Evolutionary conservation across 2,888 invertebrate species (phyloP), one percentile per base, ranked within the genome.

Genomic region (Coremacera marginata): DNA sequence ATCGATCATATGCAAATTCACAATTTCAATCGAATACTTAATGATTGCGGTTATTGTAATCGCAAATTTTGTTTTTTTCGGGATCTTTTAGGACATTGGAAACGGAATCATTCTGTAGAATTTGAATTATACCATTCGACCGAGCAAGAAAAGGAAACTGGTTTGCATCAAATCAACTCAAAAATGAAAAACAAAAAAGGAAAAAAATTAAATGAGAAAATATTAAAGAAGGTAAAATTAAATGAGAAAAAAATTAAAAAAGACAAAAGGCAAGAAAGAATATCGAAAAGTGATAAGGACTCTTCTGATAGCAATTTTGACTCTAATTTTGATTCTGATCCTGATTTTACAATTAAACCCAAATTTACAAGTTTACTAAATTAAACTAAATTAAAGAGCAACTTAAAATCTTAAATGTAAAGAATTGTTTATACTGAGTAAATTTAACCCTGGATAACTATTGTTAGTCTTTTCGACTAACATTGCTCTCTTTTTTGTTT

Each of bases 1-100:
- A n/a, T n/a, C 7, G 44, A 14, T 0, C 81, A 81, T 52, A 77
- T 78, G 75, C 37, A 19, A 2, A 65, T 11, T 9, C 80, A 80
- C 44, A 70, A 80, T 70, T 22, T n/a, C 25, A 72, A 77, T 63
- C 78, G 78, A 11, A 34, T 31, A 14, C 14, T 49, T 2, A 68
- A 65, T 27, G 22, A 27, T 3, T 78, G 78, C 55, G 49, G 27
- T 9, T 75, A 65, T n/a, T 78, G 78, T 34, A 37, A 67, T 2
- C 67, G 75, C 8, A n/a, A 14, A 16, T n/a, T n/a, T n/a, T 78
- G 60, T 27, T 9, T 2, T 22, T n/a, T 16, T 16, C 0, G 1
- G 16, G 51, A 68, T 2, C 51, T 25, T 27, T 0, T 7, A 11
- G 14, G 14, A 14, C 68, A 68, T n/a, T 14, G 22, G 51, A 9